Evolutionary conservation across 1,140 invertebrate genomes (phyloP), one percentile per base, ranked within the genome.

Genomic region (Hypsibius dujardini): DNA sequence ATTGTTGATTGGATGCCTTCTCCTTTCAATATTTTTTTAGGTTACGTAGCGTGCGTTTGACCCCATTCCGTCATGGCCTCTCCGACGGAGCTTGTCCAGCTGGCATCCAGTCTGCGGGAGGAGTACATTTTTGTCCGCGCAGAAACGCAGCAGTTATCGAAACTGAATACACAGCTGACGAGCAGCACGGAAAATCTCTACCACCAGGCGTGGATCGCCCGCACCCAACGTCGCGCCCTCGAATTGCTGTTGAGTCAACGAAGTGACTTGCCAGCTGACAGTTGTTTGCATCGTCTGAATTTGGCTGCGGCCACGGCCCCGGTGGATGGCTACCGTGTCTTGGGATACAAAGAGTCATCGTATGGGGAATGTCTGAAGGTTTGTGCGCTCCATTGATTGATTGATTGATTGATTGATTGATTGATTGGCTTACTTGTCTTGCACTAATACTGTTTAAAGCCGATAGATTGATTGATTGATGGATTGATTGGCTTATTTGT

Each of bases 121-220:
- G 88, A 90, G 79, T 82, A 85, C 73, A 77, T 90, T 28, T 88
- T 88, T 78, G 84, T 88, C 0, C 82, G 82, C 60, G 85, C 85
- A 1, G 87, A 90, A 77, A 84, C 85, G 76, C 81, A 84, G 71
- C 84, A 87, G 77, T 82, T 90, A 45, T 86, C 88, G 77, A 79
- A 81, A 69, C 79, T 90, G 7, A 89, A 88, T 81, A 84, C 87
- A 79, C 84, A 85, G 77, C 86, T 88, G 78, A 76, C 14, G 46
- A 28, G 2, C 7, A 47, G 3, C 46, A 72, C 69, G 0, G 84
- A 86, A 70, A 80, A 83, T 50, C 78, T 88, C n/a, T 84, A 85
- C 46, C 86, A 92, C 78, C 83, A 87, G 74, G 86, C 90, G 46
- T 95, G 91, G 90, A 86, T 94, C 71, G 89, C 88, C 60, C 86